Percentiles rank a stretch among this genome's conserved stretches.
Conservation (phyloP, 2,797 vertebrate species). For the Notamacropus eugenii region DNA sequence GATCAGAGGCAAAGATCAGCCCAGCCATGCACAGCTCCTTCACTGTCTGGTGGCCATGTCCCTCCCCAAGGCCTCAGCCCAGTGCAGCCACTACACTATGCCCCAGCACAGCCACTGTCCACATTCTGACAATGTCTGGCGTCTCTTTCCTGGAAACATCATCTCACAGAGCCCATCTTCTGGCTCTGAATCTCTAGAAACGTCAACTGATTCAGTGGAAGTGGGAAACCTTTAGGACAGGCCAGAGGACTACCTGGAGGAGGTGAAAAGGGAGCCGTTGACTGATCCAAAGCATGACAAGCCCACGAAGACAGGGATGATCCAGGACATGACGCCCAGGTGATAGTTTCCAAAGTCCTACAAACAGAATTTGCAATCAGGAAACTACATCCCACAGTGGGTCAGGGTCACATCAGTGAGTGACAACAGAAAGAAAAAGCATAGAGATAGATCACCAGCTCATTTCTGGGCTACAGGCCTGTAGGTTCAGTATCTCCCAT, state of each 20-base stretch:
- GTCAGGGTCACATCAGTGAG: neutral
- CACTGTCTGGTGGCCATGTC: too few relatives aligned
- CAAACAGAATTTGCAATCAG: neutral
- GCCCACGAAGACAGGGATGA: slow-evolving; percentile 97
- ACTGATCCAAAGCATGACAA: slow-evolving; percentile 98
- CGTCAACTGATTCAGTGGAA: neutral
- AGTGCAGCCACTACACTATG: too few relatives aligned
- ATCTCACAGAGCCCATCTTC: neutral
- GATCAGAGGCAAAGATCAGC: accelerated
- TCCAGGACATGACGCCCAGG: slow-evolving; percentile 96
- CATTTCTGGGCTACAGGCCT: too few relatives aligned
- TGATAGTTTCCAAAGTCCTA: slow-evolving; percentile 96
- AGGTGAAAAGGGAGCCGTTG: slow-evolving; percentile 98
- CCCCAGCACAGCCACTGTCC: neutral
- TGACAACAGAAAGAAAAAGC: neutral
- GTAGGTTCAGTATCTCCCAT: neutral
- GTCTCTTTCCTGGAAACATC: neutral
- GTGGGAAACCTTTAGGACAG: neutral
- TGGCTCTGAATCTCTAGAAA: neutral
- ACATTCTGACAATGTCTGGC: neutral
- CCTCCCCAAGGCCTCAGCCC: neutral
- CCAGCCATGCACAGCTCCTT: too few relatives aligned
- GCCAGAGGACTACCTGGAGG: slow-evolving; percentile 89
- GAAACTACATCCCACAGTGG: accelerated
- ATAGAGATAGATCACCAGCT: neutral